Conservation (phyloP, 2,797 vertebrate species). For the Alcedo quadribrachys region DNA sequence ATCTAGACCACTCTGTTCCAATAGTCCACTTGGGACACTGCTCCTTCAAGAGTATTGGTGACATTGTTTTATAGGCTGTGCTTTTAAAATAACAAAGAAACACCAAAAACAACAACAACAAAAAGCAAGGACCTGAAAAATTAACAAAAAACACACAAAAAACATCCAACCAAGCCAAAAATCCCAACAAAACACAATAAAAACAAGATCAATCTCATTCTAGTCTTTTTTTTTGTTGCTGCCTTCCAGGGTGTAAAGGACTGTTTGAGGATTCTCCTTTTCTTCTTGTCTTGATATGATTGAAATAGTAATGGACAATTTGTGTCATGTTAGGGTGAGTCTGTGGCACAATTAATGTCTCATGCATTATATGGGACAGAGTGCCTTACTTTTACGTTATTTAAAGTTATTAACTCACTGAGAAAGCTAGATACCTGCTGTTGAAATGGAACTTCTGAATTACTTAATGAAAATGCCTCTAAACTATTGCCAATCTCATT, state of each 20-base stretch:
- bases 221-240: background rate
- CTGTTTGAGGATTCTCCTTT: background rate
- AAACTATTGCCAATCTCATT: background rate
- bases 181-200: background rate
- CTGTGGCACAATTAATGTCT: background rate
- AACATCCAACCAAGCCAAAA: too few species aligned
- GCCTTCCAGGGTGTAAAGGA: background rate
- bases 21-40: background rate
- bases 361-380: background rate
- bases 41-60: background rate
- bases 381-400: background rate
- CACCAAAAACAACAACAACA: too few species aligned
- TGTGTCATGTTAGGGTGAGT: background rate
- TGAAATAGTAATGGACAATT: background rate
- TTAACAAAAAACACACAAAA: background rate
- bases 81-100: background rate
- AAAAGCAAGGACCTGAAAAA: fast-evolving
- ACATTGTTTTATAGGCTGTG: background rate
- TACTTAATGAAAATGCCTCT: background rate
- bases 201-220: background rate
- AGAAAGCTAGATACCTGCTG: background rate
- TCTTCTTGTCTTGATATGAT: background rate
- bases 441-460: background rate
- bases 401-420: background rate
- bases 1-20: background rate